These are phyloP conservation scores for Enteromius anoplus DNA, from an alignment of 2,797 vertebrate genomes.

Conservation along the genomic window DNA sequence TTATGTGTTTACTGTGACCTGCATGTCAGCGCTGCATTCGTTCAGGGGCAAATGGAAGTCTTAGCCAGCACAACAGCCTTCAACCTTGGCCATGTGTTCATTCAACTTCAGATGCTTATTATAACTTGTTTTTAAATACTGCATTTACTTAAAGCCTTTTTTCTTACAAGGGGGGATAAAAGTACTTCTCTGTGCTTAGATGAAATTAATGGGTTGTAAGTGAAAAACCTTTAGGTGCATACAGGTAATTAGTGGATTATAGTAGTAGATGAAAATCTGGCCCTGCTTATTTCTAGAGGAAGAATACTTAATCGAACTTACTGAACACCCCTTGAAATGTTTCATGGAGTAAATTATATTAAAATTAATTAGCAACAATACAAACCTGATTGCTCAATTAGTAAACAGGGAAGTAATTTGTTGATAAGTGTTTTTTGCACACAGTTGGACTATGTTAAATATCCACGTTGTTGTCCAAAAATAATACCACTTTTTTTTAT, in stretches of 20 bases:
- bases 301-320: conserved; percentile 14
- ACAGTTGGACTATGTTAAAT: neutral
- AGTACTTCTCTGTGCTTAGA: neutral
- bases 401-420: neutral
- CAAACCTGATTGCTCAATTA: conserved; percentile 19
- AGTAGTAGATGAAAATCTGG: conserved; percentile 7
- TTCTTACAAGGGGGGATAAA: neutral
- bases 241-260: conserved; percentile 21
- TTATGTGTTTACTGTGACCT: neutral
- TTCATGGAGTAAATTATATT: conserved; percentile 15
- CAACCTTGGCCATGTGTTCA: neutral
- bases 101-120: neutral
- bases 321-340: conserved; percentile 20
- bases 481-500: neutral
- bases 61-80: neutral
- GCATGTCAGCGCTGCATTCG: neutral
- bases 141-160: neutral
- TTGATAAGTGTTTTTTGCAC: neutral
- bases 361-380: conserved; percentile 11
- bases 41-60: neutral
- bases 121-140: conserved; percentile 20
- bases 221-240: conserved; percentile 13
- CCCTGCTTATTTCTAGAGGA: conserved; percentile 2
- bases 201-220: conserved; percentile 4
- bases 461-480: neutral